Evolutionary conservation across 2,113 vertebrate genomes (phyloP).

Genomic region (Lycaon pictus): DNA sequence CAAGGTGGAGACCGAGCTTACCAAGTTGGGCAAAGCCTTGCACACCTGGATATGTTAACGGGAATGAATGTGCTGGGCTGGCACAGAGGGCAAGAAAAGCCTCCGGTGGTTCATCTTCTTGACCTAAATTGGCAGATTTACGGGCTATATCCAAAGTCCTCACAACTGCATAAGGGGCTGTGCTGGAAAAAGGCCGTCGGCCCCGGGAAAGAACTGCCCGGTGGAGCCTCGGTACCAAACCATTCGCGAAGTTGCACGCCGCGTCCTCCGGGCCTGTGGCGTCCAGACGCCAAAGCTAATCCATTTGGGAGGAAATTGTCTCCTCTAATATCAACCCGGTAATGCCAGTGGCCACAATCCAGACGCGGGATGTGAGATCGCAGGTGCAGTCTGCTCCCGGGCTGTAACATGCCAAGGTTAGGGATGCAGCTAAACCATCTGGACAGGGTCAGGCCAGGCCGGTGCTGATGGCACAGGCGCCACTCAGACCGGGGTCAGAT

Average conservation of each 20-base stretch:
- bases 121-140: neutral
- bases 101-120: neutral
- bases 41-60: neutral
- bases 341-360: neutral
- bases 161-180: neutral
- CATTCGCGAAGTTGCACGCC: conserved; percentile 5
- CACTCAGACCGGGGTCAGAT: neutral
- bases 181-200: neutral
- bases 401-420: neutral
- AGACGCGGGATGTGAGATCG: conserved; percentile 5
- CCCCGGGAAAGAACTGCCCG: neutral
- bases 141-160: neutral
- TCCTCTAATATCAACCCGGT: neutral
- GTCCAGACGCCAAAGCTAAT: neutral
- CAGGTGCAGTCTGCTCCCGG: neutral
- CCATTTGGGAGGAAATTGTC: neutral
- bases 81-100: neutral
- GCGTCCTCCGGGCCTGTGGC: neutral
- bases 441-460: neutral
- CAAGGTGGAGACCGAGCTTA: neutral
- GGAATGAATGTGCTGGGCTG: neutral
- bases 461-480: accelerated
- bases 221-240: neutral
- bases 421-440: neutral
- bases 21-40: neutral